Conservation (phyloP, 2,797 vertebrate genomes). For the Alouatta caraya region DNA sequence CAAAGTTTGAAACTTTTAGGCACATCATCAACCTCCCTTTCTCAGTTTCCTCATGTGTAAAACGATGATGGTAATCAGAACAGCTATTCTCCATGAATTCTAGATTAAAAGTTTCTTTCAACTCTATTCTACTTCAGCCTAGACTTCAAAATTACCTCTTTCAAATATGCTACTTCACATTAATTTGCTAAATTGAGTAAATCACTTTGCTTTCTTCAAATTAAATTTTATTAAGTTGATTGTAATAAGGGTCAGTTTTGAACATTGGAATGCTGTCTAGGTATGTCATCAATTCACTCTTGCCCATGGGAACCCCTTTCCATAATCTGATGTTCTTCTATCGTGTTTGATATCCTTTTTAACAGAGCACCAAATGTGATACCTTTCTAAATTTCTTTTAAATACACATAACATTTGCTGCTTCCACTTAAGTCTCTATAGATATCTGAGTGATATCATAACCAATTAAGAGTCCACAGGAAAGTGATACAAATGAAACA, state of each 20-base stretch:
- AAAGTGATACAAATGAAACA: background rate
- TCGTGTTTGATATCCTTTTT: background rate
- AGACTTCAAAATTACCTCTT: slow-evolving; percentile 2
- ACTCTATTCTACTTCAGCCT: background rate
- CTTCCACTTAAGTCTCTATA: background rate
- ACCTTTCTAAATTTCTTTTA: slow-evolving; percentile 46
- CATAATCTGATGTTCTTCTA: background rate
- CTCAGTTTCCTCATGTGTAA: background rate
- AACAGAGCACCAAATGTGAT: background rate
- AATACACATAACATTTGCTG: background rate
- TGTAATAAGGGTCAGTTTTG: background rate
- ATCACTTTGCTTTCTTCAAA: slow-evolving; percentile 26
- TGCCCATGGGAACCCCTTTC: background rate
- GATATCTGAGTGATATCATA: background rate
- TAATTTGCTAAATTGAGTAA: slow-evolving; percentile 14
- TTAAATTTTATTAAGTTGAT: background rate
- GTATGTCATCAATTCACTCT: background rate
- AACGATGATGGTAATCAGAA: background rate
- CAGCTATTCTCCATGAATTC: background rate
- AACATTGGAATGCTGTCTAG: background rate
- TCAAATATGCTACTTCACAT: background rate
- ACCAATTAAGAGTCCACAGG: background rate
- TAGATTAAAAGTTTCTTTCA: slow-evolving; percentile 2
- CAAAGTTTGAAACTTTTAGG: background rate
- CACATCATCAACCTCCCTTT: background rate